A percentile compares a stretch with the other conserved stretches of the same genome.
Conservation (phyloP, 2,888 invertebrate species). For the Terebella lapidaria region DNA sequence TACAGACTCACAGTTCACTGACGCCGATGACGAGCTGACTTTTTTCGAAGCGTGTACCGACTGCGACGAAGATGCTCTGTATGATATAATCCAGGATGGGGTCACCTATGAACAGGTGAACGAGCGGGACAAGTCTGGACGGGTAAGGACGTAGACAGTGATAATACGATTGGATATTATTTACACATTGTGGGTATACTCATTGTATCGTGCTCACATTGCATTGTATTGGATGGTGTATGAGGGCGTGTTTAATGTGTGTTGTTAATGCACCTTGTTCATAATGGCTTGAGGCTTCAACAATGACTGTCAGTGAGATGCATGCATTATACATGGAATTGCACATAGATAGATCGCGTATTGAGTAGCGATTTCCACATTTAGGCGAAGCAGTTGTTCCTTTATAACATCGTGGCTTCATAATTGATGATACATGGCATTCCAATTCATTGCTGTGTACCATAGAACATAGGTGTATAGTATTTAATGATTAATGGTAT, state of each 20-base stretch:
- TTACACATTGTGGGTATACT: background rate
- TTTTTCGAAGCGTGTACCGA: conserved; percentile 45
- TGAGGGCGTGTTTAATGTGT: background rate
- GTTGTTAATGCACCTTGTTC: too few species aligned
- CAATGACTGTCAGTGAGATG: too few species aligned
- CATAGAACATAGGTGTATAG: too few species aligned
- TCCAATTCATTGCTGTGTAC: too few species aligned
- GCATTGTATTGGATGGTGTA: background rate
- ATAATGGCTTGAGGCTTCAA: too few species aligned
- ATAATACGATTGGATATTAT: background rate
- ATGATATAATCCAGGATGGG: conserved; percentile 42
- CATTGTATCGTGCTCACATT: background rate
- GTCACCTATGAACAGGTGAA: conserved; percentile 44
- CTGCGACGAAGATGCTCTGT: conserved; percentile 41
- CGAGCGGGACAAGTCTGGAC: conserved; percentile 41
- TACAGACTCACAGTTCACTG: conserved; percentile 28
- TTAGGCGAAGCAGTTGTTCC: too few species aligned
- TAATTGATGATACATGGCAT: too few species aligned
- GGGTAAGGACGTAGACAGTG: conserved; percentile 33
- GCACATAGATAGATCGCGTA: too few species aligned
- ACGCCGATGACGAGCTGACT: conserved; percentile 32
- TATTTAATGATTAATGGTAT: too few species aligned
- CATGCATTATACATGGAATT: too few species aligned
- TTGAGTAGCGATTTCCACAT: too few species aligned
- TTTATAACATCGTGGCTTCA: too few species aligned